A percentile compares a stretch with the other conserved stretches of the same genome.
Conservation (phyloP, 2,113 vertebrate genomes). For the Poecile atricapillus region DNA sequence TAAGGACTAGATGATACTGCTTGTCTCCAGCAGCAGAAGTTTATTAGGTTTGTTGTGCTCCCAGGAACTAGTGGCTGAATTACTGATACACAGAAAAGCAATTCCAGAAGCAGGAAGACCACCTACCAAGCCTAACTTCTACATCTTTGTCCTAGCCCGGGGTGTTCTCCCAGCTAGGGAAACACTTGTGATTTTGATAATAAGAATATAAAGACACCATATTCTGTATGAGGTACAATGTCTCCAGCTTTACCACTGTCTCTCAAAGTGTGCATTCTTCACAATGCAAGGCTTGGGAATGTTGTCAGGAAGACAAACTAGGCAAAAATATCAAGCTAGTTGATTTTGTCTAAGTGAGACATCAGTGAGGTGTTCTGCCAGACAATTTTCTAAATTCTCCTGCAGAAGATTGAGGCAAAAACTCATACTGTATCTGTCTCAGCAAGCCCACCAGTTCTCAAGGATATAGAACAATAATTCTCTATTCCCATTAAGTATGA, state of each 20-base stretch:
- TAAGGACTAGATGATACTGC: background rate
- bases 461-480: background rate
- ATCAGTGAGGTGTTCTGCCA: background rate
- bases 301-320: background rate
- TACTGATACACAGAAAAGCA: background rate
- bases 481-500: background rate
- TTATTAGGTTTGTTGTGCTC: background rate
- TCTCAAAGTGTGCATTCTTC: background rate
- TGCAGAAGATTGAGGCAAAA: background rate
- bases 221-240: accelerated
- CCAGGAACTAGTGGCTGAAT: background rate
- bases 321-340: background rate
- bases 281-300: background rate
- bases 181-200: background rate
- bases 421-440: background rate
- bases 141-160: background rate
- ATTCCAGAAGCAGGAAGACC: background rate
- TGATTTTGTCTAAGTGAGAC: background rate
- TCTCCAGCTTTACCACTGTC: background rate
- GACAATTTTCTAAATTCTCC: background rate
- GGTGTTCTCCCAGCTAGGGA: background rate
- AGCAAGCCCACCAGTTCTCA: background rate
- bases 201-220: background rate
- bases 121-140: background rate
- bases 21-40: background rate